These are phyloP conservation scores for Hydrochoerus hydrochaeris DNA, from an alignment of 2,113 vertebrate species.

Conservation along the genomic window DNA sequence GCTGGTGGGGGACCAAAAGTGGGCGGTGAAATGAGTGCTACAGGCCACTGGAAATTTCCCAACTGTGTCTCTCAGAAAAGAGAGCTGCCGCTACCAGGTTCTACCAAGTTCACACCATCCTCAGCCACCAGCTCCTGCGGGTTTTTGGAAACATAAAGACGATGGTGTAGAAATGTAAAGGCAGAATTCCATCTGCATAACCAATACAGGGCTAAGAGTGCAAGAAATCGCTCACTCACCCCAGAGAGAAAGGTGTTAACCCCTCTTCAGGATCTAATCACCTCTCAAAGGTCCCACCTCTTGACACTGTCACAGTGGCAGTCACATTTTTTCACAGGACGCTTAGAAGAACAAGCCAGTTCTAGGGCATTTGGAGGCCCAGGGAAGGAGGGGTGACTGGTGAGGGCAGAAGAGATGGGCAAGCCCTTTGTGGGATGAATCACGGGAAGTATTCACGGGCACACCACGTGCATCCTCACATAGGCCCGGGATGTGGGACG, in stretches of 20 bases:
- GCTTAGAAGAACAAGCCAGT: neutral
- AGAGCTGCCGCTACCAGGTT: neutral
- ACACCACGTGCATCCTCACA: too few relatives aligned
- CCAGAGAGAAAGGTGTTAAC: too few relatives aligned
- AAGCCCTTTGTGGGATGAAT: neutral
- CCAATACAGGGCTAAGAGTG: neutral
- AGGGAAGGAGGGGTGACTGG: neutral
- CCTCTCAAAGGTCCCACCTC: neutral
- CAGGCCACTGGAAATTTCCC: neutral
- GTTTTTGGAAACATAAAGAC: neutral
- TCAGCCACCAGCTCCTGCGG: neutral
- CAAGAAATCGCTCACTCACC: neutral
- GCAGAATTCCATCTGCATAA: neutral
- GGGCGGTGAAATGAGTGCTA: too few relatives aligned
- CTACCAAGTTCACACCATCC: neutral
- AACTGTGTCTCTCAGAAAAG: neutral
- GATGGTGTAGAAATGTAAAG: neutral
- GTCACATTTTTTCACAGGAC: too few relatives aligned
- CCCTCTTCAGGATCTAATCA: too few relatives aligned
- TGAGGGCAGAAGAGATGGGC: neutral
- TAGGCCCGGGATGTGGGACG: neutral
- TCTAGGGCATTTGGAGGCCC: neutral
- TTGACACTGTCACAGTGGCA: too few relatives aligned
- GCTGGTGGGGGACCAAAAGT: neutral
- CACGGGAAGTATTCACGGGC: neutral